Evolutionary conservation across 2,888 invertebrate genomes (phyloP), one percentile per base, ranked within the genome.

Genomic region (Gerosis bhagava): DNA sequence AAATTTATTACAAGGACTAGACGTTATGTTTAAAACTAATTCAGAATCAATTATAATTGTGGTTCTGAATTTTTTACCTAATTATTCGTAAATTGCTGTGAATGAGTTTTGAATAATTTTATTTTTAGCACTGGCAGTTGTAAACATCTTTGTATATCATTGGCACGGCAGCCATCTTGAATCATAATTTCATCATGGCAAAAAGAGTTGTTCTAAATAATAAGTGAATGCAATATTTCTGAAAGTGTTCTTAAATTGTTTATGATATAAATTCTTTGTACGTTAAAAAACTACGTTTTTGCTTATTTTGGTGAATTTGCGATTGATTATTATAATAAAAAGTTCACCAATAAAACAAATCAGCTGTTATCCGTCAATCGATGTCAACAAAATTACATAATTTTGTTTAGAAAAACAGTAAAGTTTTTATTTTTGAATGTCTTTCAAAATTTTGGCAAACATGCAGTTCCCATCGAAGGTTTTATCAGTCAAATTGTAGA

Each of bases 341-440:
- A 83, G 81, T 77, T 75, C 74, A 73, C 68, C 74, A 83, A 81
- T 83, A 83, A 79, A 86, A 77, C 79, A 82, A 83, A 89, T 89
- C 88, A 88, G 89, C 89, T 89, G 90, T 89, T 88, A 88, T 79
- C 81, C 86, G 87, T 88, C 89, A 89, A 86, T 89, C 89, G 86
- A 89, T 89, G 89, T 89, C 89, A 90, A 89, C 88, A 87, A 87
- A 87, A 89, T 89, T 89, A 87, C 82, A 83, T 89, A 88, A 89
- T 89, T 88, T 89, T 89, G 86, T 83, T 87, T 88, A 83, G 81
- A 83, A 87, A 86, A 87, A 87, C 86, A 87, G 83, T 83, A 79
- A 73, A 83, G 75, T 71, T 76, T 80, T 71, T 73, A 77, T 74
- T 79, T 78, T 78, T 73, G 63, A 71, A 73, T 83, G 83, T 80